Conservation (phyloP, 2,888 invertebrate species). For the Disparrhopalites patrizii region DNA sequence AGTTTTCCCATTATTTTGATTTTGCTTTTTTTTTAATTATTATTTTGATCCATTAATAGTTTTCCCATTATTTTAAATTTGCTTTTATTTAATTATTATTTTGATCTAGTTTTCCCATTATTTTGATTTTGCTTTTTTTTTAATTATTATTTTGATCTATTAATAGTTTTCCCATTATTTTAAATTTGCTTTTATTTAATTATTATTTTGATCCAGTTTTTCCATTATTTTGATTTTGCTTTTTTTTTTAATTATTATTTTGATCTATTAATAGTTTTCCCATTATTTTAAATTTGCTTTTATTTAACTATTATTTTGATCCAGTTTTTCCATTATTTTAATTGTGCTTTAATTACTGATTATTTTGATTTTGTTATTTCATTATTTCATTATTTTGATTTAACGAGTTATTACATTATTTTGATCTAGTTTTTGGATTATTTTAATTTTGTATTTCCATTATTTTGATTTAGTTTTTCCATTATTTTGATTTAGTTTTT, state of each 20-base stretch:
- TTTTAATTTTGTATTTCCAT: no score
- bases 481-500: no score
- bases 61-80: neutral
- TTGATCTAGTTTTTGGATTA: no score
- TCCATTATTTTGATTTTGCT: no score
- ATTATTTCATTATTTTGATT: no score
- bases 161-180: slow-evolving; percentile 6
- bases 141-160: neutral
- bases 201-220: neutral
- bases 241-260: neutral
- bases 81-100: neutral
- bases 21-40: neutral
- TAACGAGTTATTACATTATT: no score
- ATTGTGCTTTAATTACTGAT: neutral
- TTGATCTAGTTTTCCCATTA: neutral
- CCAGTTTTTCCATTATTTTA: neutral
- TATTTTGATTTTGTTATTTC: no score
- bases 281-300: neutral
- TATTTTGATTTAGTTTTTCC: no score
- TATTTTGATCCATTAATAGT: neutral
- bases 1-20: neutral
- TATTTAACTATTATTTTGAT: neutral
- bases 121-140: no score
- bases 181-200: neutral
- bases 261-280: neutral